Conservation (phyloP, 2,888 invertebrate genomes). For the Girardia tigrina region DNA sequence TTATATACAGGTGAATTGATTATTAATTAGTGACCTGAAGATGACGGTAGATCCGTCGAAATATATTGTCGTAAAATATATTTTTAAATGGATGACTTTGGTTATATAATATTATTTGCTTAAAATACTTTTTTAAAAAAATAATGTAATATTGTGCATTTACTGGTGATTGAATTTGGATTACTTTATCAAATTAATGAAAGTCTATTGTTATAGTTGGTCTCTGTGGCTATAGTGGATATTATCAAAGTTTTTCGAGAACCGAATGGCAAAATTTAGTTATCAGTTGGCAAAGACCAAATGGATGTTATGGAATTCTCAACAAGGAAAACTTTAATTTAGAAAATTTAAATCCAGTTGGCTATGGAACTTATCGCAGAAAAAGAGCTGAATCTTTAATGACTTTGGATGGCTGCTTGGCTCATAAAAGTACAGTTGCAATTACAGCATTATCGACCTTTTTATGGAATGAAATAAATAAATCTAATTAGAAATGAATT, state of each 20-base stretch:
- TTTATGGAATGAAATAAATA: not conserved
- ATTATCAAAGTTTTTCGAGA: not conserved
- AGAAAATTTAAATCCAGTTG: not conserved
- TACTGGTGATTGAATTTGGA: too few relatives aligned
- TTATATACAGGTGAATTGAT: too few relatives aligned
- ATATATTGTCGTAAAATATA: too few relatives aligned
- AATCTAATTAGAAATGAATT: too few relatives aligned
- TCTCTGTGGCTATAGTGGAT: not conserved
- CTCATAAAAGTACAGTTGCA: not conserved
- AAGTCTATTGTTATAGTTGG: not conserved
- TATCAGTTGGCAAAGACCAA: not conserved
- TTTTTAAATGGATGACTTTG: too few relatives aligned
- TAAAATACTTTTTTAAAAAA: too few relatives aligned
- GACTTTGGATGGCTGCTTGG: not conserved
- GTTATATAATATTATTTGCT: too few relatives aligned
- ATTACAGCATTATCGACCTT: not conserved
- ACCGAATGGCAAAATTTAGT: not conserved
- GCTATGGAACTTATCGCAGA: not conserved
- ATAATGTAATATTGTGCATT: too few relatives aligned
- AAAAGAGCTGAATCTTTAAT: not conserved
- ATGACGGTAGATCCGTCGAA: too few relatives aligned
- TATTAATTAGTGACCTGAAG: too few relatives aligned
- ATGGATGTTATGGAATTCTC: not conserved
- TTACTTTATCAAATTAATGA: too few relatives aligned
- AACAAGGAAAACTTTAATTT: not conserved